phyloP scores from a whole-genome alignment of 2,888 invertebrate genomes.

The Rhopalosiphum nymphaeae region DNA sequence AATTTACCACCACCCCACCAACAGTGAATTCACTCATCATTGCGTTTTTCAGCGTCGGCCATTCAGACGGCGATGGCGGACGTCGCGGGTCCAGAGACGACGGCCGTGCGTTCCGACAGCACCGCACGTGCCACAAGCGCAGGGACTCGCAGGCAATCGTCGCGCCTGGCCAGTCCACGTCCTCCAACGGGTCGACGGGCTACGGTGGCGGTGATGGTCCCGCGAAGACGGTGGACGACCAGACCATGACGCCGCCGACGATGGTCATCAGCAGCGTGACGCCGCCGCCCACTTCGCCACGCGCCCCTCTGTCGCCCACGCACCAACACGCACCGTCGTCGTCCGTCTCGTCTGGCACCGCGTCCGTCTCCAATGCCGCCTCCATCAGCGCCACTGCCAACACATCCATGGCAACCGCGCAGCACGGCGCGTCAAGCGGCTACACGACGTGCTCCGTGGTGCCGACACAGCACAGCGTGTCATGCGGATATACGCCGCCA shows the following conservation, averaged over 20 bases:
- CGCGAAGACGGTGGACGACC: constrained; percentile 66
- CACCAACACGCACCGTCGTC: constrained; percentile 67
- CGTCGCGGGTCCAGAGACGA: constrained; percentile 57
- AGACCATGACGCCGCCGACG: constrained; percentile 76
- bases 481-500: constrained; percentile 57
- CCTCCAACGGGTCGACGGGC: constrained; percentile 69
- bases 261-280: constrained; percentile 87
- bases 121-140: constrained; percentile 62
- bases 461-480: constrained; percentile 58
- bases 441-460: constrained; percentile 59
- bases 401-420: constrained; percentile 60
- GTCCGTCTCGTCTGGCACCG: constrained; percentile 26
- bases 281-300: constrained; percentile 85
- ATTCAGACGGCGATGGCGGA: constrained; percentile 47
- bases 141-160: constrained; percentile 66
- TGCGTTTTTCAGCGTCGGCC: constrained; percentile 46
- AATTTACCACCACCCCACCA: background rate
- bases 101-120: constrained; percentile 52
- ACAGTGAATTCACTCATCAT: no score
- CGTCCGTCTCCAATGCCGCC: constrained; percentile 38
- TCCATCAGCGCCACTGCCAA: background rate
- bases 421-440: constrained; percentile 39
- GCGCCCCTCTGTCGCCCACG: constrained; percentile 69
- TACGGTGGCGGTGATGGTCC: constrained; percentile 61
- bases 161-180: constrained; percentile 66